A percentile compares a stretch with the other conserved stretches of the same genome.
Evolutionary conservation across 2,797 vertebrate genomes (phyloP).

Genomic region (Hypotaenidia okinawae): DNA sequence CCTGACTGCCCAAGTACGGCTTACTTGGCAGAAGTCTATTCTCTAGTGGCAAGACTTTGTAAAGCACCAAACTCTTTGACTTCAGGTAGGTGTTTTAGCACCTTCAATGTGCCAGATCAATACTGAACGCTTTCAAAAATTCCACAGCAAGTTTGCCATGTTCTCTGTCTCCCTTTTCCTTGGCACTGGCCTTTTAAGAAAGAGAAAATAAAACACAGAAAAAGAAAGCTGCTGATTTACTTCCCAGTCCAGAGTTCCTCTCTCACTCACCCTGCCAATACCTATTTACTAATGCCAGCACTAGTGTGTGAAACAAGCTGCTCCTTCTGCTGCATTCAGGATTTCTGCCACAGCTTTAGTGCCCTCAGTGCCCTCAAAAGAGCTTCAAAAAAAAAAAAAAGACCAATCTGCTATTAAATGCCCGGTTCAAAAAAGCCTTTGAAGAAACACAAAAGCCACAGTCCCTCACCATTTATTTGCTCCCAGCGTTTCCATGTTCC

Average conservation of each 20-base stretch:
- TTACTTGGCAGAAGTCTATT: background rate
- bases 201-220: background rate
- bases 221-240: conserved; percentile 22
- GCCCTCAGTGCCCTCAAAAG: conserved; percentile 20
- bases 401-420: conserved; percentile 53
- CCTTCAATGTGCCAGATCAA: background rate
- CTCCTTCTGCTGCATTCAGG: conserved; percentile 51
- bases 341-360: conserved; percentile 48
- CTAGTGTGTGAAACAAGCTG: conserved; percentile 51
- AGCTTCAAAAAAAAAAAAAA: conserved; percentile 37
- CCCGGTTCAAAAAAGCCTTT: conserved; percentile 5
- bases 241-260: conserved; percentile 24
- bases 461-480: background rate
- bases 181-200: background rate
- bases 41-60: background rate
- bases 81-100: background rate
- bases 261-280: conserved; percentile 34
- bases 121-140: background rate
- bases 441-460: conserved; percentile 30
- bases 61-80: background rate
- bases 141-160: background rate
- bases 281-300: conserved; percentile 23
- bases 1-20: background rate
- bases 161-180: background rate
- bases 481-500: background rate